Evolutionary conservation across 2,888 invertebrate genomes (phyloP).

Genomic region (Hermaeophaga mercurialis): DNA sequence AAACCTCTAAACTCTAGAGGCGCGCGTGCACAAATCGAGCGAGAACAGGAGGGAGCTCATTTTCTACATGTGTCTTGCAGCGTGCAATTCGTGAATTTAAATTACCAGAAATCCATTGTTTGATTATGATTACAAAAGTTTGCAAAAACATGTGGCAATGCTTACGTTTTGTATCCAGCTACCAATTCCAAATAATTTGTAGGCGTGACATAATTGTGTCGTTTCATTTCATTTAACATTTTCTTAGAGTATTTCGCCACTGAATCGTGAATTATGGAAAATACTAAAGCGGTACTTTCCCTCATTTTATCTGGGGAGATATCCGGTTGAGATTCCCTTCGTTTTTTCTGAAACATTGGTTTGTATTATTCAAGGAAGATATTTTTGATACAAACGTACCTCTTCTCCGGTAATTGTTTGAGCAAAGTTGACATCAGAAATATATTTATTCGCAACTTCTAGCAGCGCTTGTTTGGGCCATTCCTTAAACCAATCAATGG

Average conservation of each 20-base stretch:
- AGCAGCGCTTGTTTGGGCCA: conserved; percentile 88
- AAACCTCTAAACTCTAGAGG: no score
- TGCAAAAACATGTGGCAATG: no score
- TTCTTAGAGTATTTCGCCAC: conserved; percentile 73
- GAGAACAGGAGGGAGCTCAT: no score
- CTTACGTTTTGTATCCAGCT: conserved; percentile 77
- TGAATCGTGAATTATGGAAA: conserved; percentile 82
- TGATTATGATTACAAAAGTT: no score
- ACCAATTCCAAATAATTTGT: conserved; percentile 87
- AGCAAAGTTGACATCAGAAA: conserved; percentile 73
- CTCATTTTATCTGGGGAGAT: conserved; percentile 63
- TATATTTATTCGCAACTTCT: conserved; percentile 86
- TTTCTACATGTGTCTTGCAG: no score
- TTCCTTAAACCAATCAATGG: conserved; percentile 88
- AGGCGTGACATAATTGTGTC: conserved; percentile 88
- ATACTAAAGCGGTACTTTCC: conserved; percentile 73
- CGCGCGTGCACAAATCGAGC: no score
- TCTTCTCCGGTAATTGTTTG: conserved; percentile 70
- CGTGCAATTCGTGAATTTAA: no score
- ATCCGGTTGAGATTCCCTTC: conserved; percentile 52
- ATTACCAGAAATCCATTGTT: no score
- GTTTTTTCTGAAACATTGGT: conserved; percentile 44
- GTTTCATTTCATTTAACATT: conserved; percentile 78
- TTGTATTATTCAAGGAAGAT: neutral
- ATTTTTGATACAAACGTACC: conserved; percentile 49